Evolutionary conservation across 2,797 vertebrate species (phyloP), one percentile per base, ranked within the genome.

Genomic region (Lates japonicus): DNA sequence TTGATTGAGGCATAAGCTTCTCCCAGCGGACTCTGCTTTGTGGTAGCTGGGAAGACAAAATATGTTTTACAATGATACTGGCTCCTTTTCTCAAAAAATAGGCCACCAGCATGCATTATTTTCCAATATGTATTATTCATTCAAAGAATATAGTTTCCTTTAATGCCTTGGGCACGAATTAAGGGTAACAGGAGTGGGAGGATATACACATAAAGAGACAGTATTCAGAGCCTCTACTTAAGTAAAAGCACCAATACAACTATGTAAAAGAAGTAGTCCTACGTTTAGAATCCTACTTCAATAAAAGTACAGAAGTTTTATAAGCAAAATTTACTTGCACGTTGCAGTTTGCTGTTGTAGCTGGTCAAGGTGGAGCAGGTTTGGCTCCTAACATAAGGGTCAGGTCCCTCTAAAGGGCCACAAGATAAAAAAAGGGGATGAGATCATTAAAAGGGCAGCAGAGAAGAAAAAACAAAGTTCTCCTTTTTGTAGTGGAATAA

Each of bases 1-100:
- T 85, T 55, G 85, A 89, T 85, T 75, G 35, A 81, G 60, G 33
- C 35, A 12, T 44, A 72, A 59, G 51, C 29, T 63, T 60, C 55
- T 86, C 87, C 88, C 88, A 66, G 7, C 16, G 59, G 86, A 78
- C 39, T n/a, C 4, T 17, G 59, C 87, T 87, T 85, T 91, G 76
- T 84, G 69, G 46, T 65, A 61, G 58, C 78, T 31, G 46, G 22
- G 59, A 70, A 81, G 29, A 88, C 76, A 87, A 83, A 88, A 80
- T 75, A 52, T 80, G 60, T 61, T 83, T 76, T 75, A 75, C 74
- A 75, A 55, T 54, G 29, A 74, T 67, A 86, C 74, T 57, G 49
- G 63, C 42, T 77, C 41, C 14, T 51, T 37, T 20, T 37, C 51
- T 55, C 17, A 37, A 48, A 84, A 90, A 85, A 65, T 76, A 89